Evolutionary conservation across 2,888 invertebrate genomes (phyloP), one percentile per base, ranked within the genome.

Genomic region (Apotomis turbidana): DNA sequence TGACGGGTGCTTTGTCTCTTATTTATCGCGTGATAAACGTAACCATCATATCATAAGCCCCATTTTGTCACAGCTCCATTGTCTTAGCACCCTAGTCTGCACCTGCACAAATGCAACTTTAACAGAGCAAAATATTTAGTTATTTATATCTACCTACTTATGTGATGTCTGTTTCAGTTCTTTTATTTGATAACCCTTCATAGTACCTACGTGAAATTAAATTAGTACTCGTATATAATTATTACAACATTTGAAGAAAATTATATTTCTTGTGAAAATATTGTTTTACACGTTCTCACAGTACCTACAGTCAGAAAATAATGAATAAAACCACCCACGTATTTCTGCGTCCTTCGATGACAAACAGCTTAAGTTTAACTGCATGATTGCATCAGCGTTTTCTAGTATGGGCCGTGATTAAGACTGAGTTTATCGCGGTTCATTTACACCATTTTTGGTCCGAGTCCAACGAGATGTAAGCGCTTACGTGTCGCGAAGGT

Each of bases 401-500:
- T 60, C 68, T 68, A 62, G 62, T 54, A 58, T 58, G 8, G 13
- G 13, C 57, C 38, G 52, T 83, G 81, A 73, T 76, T 80, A 69
- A 78, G 74, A 77, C 84, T 81, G 82, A 83, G 84, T 58, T 60
- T 52, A 54, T 68, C 63, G 68, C 60, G 51, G 62, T 52, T 63
- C 62, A 83, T 87, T 89, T 88, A 89, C 81, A 79, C 93, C 93
- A 86, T 92, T 91, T 93, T 93, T 90, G 93, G 93, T 90, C 84
- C 87, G 86, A 88, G 83, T 89, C 86, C 87, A 86, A 86, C 79
- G 88, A 91, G 89, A 91, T 89, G 89, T 88, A 79, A 89, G 83
- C 90, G 91, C 88, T 92, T 91, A 93, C 93, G 92, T 92, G 91
- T 90, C 87, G 85, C 80, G 87, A 87, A 89, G 89, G 87, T 86